A percentile compares a stretch with the other conserved stretches of the same genome.
Evolutionary conservation across 2,797 vertebrate genomes (phyloP).

Genomic region (Microctenopoma lineatum): DNA sequence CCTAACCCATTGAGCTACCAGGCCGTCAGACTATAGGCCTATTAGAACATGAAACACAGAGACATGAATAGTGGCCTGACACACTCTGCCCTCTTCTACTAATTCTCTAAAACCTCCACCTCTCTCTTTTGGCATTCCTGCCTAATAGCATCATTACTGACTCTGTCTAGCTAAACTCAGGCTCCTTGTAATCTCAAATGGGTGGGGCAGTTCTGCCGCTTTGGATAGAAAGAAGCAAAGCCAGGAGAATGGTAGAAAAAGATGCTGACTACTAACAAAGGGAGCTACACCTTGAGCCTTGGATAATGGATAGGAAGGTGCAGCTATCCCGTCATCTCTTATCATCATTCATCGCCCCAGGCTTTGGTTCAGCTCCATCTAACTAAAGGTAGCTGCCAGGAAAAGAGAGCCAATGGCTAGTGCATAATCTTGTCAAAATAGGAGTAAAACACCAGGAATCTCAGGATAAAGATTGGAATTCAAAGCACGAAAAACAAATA

Average conservation of each 20-base stretch:
- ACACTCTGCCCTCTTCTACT: constrained; percentile 61
- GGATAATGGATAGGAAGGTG: constrained; percentile 66
- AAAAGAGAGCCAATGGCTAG: background rate
- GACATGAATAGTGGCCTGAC: constrained; percentile 61
- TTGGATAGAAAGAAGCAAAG: constrained; percentile 62
- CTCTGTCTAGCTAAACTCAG: constrained; percentile 75
- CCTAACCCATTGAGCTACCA: no score
- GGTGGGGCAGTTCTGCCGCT: constrained; percentile 61
- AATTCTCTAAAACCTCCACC: constrained; percentile 65
- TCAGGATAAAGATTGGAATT: background rate
- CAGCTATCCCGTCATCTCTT: constrained; percentile 58
- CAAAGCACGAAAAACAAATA: constrained; percentile 40
- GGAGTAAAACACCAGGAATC: background rate
- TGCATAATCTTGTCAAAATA: constrained; percentile 1
- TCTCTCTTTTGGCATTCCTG: constrained; percentile 81
- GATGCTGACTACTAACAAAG: constrained; percentile 48
- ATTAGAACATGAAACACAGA: constrained; percentile 70
- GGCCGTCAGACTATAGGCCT: constrained; percentile 13
- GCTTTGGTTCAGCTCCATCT: constrained; percentile 43
- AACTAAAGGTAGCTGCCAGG: constrained; percentile 35
- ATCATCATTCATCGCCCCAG: constrained; percentile 49
- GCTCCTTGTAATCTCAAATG: constrained; percentile 82
- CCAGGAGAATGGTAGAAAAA: constrained; percentile 37
- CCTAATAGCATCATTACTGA: constrained; percentile 86
- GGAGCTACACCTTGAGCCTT: constrained; percentile 60